A percentile compares a stretch with the other conserved stretches of the same genome.
phyloP scores from a whole-genome alignment of 2,113 vertebrate genomes.

The Procavia capensis region DNA sequence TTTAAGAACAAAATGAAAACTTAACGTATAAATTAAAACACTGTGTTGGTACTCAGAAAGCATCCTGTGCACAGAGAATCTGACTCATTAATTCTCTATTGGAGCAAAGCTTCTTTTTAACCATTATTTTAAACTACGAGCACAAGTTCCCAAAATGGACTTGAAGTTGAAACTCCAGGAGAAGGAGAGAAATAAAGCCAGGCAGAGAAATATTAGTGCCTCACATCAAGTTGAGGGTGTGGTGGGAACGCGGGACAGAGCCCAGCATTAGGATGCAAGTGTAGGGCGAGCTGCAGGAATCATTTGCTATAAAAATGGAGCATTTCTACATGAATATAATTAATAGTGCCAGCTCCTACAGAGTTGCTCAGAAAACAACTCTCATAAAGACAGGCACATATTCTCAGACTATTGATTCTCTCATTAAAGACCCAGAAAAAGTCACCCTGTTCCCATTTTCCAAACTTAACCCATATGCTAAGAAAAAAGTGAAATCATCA shows the following conservation, averaged over 20 bases:
- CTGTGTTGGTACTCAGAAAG: constrained; percentile 41
- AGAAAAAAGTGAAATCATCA: neutral
- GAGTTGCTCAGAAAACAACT: constrained; percentile 19
- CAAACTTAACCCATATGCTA: constrained; percentile 27
- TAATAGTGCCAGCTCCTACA: neutral
- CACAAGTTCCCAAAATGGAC: constrained; percentile 46
- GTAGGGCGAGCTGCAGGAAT: neutral
- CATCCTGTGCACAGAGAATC: constrained; percentile 25
- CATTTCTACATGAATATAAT: neutral
- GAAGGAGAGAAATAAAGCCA: constrained; percentile 26
- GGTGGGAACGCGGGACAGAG: neutral
- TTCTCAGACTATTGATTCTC: neutral
- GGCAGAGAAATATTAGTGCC: constrained; percentile 10
- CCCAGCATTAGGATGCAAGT: neutral
- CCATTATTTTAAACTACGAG: constrained; percentile 55
- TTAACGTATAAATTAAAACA: constrained; percentile 71
- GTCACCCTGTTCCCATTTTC: neutral
- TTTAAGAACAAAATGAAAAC: constrained; percentile 71
- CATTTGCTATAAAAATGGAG: neutral
- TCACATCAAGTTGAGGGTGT: neutral
- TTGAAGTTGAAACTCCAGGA: constrained; percentile 54
- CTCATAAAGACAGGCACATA: neutral
- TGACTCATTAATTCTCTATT: constrained; percentile 59
- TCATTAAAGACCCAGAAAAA: neutral
- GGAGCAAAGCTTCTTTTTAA: constrained; percentile 46